Conservation (phyloP, 2,113 vertebrate species). For the Anseranas semipalmata region DNA sequence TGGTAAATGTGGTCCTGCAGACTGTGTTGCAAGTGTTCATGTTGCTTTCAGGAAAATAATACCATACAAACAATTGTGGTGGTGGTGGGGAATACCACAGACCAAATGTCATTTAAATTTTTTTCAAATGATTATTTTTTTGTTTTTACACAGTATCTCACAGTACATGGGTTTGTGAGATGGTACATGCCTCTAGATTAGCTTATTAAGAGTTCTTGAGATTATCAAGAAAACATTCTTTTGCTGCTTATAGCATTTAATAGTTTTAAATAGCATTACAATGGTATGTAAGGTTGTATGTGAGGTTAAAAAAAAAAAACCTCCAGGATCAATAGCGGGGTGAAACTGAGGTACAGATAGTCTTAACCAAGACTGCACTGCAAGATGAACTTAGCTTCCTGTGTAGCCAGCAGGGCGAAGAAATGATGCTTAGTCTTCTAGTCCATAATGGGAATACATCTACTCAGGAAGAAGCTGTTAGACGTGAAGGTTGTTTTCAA, state of each 20-base stretch:
- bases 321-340: neutral
- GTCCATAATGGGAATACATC: neutral
- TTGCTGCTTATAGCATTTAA: neutral
- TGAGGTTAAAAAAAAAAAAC: neutral
- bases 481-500: neutral
- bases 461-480: neutral
- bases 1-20: neutral
- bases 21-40: neutral
- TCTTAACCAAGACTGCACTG: neutral
- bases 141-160: neutral
- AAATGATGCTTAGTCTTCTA: neutral
- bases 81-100: too few relatives aligned
- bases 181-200: neutral
- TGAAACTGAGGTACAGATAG: neutral
- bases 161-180: neutral
- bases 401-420: neutral
- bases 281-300: accelerated
- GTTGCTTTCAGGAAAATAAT: neutral
- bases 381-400: neutral
- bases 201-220: neutral
- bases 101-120: neutral
- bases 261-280: neutral
- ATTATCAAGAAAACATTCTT: neutral
- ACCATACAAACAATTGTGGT: neutral
- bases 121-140: neutral